Evolutionary conservation across 1,140 invertebrate genomes (phyloP), one percentile per base, ranked within the genome.

Genomic region (Nasonia vitripennis): DNA sequence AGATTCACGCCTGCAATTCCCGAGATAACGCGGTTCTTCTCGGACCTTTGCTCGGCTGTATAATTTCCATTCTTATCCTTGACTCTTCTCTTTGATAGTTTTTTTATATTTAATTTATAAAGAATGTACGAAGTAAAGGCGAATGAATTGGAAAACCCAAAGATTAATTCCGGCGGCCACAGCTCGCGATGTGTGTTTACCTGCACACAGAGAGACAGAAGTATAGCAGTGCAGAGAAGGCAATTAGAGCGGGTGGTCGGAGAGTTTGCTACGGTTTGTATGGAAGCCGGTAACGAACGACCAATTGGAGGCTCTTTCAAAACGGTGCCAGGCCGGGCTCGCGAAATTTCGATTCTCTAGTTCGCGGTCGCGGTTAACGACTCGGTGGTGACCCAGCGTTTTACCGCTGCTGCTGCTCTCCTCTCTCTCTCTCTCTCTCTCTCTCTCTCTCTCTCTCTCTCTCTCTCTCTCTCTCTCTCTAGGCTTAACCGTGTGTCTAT

Each of bases 161-260:
- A 37, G 34, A 37, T 37, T 37, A 37, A 37, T 37, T 37, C 34
- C 5, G 3, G 34, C 0, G 34, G 34, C 10, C 10, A 27, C n/a
- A 71, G 9, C n/a, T 34, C 37, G 23, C 10, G 45, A 10, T 31
- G 12, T 71, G 23, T 71, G 68, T 34, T 6, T 70, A 27, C 27
- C 37, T 74, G 17, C 62, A 67, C 5, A 10, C 71, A 10, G 27
- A 37, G 17, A 23, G 37, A 77, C 20, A 77, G 2, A 20, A 2
- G 68, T 9, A 27, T 27, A 27, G 27, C 27, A 48, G 41, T n/a
- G 4, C n/a, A 79, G 41, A 79, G 23, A 51, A 27, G 86, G 87
- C 87, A 90, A 90, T 90, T 90, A 90, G 88, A 89, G 87, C 87
- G 85, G 86, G 87, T 88, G 87, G 87, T 87, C 85, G 51, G 70